A percentile compares a stretch with the other conserved stretches of the same genome.
These are phyloP conservation scores for Acanthosepion pharaonis DNA, from an alignment of 2,888 invertebrate species.

Conservation along the genomic window DNA sequence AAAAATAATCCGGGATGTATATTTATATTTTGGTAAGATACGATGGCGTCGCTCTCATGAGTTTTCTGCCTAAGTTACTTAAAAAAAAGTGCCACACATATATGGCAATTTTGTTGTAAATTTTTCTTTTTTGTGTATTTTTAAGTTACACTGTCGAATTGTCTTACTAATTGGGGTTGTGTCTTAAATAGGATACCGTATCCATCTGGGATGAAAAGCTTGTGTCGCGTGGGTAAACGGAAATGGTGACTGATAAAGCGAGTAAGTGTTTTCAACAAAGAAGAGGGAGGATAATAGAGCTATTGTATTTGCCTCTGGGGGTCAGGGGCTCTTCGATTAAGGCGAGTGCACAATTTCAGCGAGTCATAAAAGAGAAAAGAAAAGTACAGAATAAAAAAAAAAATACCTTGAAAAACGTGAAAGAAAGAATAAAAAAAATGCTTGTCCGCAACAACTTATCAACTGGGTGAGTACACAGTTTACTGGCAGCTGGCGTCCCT, in stretches of 20 bases:
- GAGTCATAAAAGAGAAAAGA: background rate
- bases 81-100: too few relatives aligned
- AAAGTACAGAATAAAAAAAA: background rate
- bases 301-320: background rate
- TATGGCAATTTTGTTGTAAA: too few relatives aligned
- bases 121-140: too few relatives aligned
- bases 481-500: background rate
- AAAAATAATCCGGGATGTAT: too few relatives aligned
- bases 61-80: too few relatives aligned
- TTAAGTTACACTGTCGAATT: too few relatives aligned
- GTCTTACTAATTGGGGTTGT: background rate
- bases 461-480: background rate
- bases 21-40: too few relatives aligned
- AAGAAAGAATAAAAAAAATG: background rate
- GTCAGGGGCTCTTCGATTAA: background rate
- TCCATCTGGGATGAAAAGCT: background rate
- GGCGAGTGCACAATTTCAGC: background rate
- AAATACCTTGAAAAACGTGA: background rate
- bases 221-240: background rate
- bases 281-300: background rate
- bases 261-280: background rate
- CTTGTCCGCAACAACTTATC: background rate
- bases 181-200: background rate
- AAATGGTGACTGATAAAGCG: background rate
- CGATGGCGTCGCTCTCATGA: too few relatives aligned